Base-by-base conservation (phyloP, 2,113 vertebrate species). In the Gopherus flavomarginatus region DNA sequence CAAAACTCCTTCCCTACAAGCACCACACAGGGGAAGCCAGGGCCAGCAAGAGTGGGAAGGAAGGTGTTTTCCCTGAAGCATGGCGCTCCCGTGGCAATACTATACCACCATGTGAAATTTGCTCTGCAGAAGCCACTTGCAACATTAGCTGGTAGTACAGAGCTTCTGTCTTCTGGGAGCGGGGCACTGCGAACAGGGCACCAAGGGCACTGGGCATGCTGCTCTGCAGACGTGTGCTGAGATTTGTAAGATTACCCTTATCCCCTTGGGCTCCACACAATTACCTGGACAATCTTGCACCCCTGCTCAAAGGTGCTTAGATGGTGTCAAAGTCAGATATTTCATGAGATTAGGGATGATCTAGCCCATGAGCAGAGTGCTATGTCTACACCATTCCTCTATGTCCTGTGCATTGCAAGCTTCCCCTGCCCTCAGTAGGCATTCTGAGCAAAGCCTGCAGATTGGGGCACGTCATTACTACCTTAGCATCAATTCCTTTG, bases 201-300 rank as follows among this genome's bases (percentile, higher is more conserved):
- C 59, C 31, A 16, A 5, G 29, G 53, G 53, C 53, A 54, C 53
- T 8, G 53, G 21, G 53, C 57, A 59, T 35, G 6, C 59, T 65
- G 59, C 59, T 35, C 14, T 93, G 84, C 0, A 0, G 72, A 77
- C 19, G 56, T 24, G 38, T 93, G n/a, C 44, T 88, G 78, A 79
- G 26, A 82, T 80, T 93, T 92, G 92, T 91, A 59, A 62, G 38
- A 35, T 75, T 54, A 94, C 29, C 38, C 75, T 26, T 21, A 81
- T 56, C 13, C 89, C 24, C 83, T 89, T 72, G 52, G 16, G 87
- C 21, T 72, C 94, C 62, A 69, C 19, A 69, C 80, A 13, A 77
- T 86, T 88, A 35, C 89, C 21, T 16, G 38, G 26, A 5, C 87
- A 90, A 5, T 85, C 90, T 42, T 92, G 24, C 22, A 53, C 53